phyloP scores from a whole-genome alignment of 2,797 vertebrate genomes.

The Podargus strigoides region DNA sequence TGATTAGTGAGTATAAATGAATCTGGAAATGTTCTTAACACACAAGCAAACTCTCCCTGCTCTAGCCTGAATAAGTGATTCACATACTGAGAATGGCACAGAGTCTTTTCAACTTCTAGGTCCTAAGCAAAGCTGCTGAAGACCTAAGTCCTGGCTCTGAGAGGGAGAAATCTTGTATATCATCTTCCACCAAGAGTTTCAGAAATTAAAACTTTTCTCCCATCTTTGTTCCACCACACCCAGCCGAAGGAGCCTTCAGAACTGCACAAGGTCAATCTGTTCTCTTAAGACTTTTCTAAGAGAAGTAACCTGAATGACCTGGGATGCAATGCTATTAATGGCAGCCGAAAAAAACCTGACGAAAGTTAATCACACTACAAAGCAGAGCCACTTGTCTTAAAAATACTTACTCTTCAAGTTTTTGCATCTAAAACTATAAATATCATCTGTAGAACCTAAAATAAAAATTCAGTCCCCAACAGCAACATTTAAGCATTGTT shows the following conservation, averaged over 20 bases:
- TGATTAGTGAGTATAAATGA: conserved; percentile 17
- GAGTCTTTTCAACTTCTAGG: background rate
- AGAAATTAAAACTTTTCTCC: background rate
- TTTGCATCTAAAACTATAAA: background rate
- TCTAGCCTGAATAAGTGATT: background rate
- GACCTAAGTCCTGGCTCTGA: background rate
- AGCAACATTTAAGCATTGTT: background rate
- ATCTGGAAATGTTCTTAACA: conserved; percentile 3
- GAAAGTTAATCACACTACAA: background rate
- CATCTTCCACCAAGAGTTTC: background rate
- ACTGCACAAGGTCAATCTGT: background rate
- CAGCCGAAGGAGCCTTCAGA: background rate
- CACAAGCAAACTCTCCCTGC: background rate
- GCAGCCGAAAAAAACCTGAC: background rate
- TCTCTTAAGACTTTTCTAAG: background rate
- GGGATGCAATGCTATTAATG: background rate
- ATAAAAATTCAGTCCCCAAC: background rate
- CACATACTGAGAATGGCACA: background rate
- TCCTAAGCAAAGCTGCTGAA: background rate
- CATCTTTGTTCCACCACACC: background rate
- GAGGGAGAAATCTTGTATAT: background rate
- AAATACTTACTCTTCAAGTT: background rate
- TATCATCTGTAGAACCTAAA: background rate
- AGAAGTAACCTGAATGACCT: background rate
- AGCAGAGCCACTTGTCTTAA: background rate